Evolutionary conservation across 2,888 invertebrate species (phyloP).

Genomic region (Poecilus cupreus): DNA sequence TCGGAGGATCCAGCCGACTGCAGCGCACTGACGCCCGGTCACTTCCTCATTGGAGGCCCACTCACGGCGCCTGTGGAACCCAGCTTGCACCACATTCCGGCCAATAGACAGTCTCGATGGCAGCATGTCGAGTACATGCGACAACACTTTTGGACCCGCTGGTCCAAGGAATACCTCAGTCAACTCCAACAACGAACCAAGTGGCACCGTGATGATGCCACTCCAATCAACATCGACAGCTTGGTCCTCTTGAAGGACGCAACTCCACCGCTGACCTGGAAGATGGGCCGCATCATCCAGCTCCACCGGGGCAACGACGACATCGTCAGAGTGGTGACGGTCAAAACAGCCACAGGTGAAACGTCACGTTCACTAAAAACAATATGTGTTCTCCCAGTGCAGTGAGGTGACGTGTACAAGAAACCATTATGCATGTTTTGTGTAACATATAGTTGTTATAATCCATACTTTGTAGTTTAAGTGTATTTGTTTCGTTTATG

Average conservation of each 20-base stretch:
- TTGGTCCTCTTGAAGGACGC: background rate
- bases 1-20: constrained; percentile 20
- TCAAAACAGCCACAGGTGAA: background rate
- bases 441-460: no score
- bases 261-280: background rate
- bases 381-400: background rate
- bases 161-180: constrained; percentile 61
- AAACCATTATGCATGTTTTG: no score
- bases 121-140: constrained; percentile 60
- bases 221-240: background rate
- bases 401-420: background rate
- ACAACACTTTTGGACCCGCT: constrained; percentile 60
- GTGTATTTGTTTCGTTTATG: no score
- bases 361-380: background rate
- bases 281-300: background rate
- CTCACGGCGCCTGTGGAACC: constrained; percentile 61
- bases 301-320: background rate
- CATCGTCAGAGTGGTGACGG: background rate
- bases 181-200: constrained; percentile 61
- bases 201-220: constrained; percentile 55
- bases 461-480: no score
- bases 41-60: constrained; percentile 60
- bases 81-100: constrained; percentile 32
- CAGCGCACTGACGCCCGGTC: constrained; percentile 8
- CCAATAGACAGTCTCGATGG: constrained; percentile 59